Evolutionary conservation across 2,797 vertebrate species (phyloP), one percentile per base, ranked within the genome.

Genomic region (Amblyopsis hoosieri): DNA sequence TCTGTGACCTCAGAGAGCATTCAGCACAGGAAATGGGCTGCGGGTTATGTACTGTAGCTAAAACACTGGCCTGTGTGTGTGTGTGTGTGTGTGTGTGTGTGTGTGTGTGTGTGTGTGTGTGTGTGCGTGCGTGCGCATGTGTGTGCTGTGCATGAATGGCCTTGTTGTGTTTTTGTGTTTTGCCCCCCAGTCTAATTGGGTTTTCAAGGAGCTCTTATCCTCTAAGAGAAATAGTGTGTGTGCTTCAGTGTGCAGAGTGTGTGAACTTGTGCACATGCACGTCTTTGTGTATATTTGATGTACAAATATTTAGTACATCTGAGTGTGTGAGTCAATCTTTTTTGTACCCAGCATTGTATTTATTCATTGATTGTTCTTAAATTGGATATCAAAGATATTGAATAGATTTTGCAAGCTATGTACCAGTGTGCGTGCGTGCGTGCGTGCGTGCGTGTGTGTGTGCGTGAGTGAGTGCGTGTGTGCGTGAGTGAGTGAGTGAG

Each of bases 181-280:
- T 86, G 82, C 81, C 83, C 82, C 63, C 72, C 12, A 85, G 85
- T 85, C 79, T 87, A 87, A 87, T 85, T 83, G 84, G 71, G 75
- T 87, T 87, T 86, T 85, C 77, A 86, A 87, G 82, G 85, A 86
- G 82, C 75, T 69, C 62, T 72, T 84, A 84, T 86, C 76, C 75
- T 86, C 82, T 83, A 69, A 81, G 66, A 78, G 73, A 78, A 74
- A 48, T 55, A 1, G 55, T 54, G 47, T 57, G 48, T 53, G 48
- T 54, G 56, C 11, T n/a, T 33, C 52, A 47, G 45, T 49, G 60
- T 17, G 60, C 58, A 53, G 42, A 45, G 13, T 63, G 23, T 66
- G 54, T 57, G 47, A n/a, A 53, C 33, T 68, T 60, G 57, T 63
- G 33, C 33, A 37, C 47, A 33, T 60, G 13, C n/a, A 71, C 75